A percentile compares a stretch with the other conserved stretches of the same genome.
Evolutionary conservation across 2,888 invertebrate species (phyloP).

Genomic region (Cybosia mesomella): DNA sequence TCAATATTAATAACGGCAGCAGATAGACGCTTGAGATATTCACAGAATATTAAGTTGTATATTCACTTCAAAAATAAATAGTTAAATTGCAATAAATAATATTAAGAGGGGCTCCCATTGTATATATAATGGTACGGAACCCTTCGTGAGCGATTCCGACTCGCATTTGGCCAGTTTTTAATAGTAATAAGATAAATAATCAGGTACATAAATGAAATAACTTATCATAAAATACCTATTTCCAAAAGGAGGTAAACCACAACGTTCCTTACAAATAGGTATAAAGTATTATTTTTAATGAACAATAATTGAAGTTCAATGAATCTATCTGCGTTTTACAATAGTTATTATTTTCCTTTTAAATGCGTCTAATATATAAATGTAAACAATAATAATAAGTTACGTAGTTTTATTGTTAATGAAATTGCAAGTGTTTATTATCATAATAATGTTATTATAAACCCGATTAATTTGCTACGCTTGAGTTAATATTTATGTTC

Average conservation of each 20-base stretch:
- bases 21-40: too few relatives aligned
- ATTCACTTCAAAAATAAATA: too few relatives aligned
- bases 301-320: slow-evolving; percentile 38
- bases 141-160: too few relatives aligned
- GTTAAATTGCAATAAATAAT: too few relatives aligned
- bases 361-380: slow-evolving; percentile 13
- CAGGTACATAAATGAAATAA: not conserved
- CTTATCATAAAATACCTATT: not conserved
- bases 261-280: slow-evolving; percentile 24
- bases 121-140: too few relatives aligned
- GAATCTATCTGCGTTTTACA: slow-evolving; percentile 38
- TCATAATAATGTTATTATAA: slow-evolving; percentile 27
- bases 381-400: slow-evolving; percentile 16
- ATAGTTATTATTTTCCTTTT: slow-evolving; percentile 39
- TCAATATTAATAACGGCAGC: too few relatives aligned
- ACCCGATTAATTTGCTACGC: slow-evolving; percentile 19
- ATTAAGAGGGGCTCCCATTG: too few relatives aligned
- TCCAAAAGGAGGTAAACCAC: slow-evolving; percentile 33
- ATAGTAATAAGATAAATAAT: not conserved
- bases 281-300: slow-evolving; percentile 13
- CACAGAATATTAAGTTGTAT: too few relatives aligned
- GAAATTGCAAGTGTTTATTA: slow-evolving; percentile 40
- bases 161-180: too few relatives aligned
- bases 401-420: slow-evolving; percentile 30
- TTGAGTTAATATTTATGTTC: not conserved